Evolutionary conservation across 1,140 invertebrate genomes (phyloP).

Genomic region (Trypoxylus dichotomus): DNA sequence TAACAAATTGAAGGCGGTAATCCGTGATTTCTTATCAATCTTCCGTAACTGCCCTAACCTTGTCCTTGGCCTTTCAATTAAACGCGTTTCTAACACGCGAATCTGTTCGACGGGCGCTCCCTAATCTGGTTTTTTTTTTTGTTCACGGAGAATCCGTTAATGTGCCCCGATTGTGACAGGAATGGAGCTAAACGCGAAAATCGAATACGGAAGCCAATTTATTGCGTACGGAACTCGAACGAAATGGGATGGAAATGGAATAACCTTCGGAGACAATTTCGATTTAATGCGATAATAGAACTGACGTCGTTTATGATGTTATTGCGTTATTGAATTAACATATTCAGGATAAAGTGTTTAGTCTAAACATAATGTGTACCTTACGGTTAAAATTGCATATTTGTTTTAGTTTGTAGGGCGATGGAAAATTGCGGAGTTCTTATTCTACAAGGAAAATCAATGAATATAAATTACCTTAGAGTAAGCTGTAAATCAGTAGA

Average conservation of each 20-base stretch:
- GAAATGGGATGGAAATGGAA: conserved; percentile 8
- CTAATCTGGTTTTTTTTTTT: neutral
- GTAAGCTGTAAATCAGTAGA: no score
- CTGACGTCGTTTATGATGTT: neutral
- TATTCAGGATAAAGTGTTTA: neutral
- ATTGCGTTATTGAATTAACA: neutral
- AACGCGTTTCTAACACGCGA: neutral
- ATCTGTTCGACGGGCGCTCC: neutral
- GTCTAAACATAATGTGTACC: no score
- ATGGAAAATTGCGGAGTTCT: no score
- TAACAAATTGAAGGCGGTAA: neutral
- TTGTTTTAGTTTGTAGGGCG: no score
- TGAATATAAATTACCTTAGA: no score
- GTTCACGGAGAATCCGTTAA: neutral
- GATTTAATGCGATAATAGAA: neutral
- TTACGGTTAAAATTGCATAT: no score
- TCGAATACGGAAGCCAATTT: neutral
- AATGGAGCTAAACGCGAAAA: neutral
- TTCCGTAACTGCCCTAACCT: neutral
- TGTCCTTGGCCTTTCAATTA: conserved; percentile 10
- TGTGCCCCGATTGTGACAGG: neutral
- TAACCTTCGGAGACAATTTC: neutral
- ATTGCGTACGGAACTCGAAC: neutral
- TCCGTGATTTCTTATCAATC: conserved; percentile 7
- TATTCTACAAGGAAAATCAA: no score